Base-by-base conservation (phyloP, 2,888 invertebrate genomes). In the Scrobipalpa costella region DNA sequence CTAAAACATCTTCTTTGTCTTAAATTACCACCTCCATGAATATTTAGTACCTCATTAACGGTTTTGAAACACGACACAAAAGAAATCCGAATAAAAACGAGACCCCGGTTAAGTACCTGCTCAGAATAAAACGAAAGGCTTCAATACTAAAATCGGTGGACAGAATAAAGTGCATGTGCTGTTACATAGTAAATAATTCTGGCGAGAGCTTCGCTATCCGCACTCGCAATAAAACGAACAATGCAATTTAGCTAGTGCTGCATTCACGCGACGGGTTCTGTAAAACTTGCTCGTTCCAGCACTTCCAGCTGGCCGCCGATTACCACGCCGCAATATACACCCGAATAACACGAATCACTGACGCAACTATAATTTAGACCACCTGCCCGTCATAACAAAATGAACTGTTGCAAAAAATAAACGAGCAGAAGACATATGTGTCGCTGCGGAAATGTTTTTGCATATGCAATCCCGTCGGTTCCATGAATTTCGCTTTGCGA, bases 131-230 rank as follows among this genome's bases (percentile, higher is more conserved):
- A 81, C 74, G 77, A 82, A 83, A 79, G 79, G 75, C 78, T 84
- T 81, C 78, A 83, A 82, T 83, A 81, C 77, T 80, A 81, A 83
- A 86, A 86, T 83, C 83, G 83, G 79, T 71, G 79, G 74, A 78
- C 80, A 79, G 82, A 86, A 85, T 86, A 86, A 85, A 86, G 84
- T 86, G 84, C 86, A 85, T 85, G 84, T 82, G 84, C 81, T 85
- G 86, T 87, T 85, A 86, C 85, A 84, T 86, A 84, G 88, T 90
- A 87, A 90, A 90, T 90, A 90, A 89, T 88, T 90, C 87, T 80
- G 80, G 82, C 79, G 80, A 77, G 83, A 83, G 85, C 81, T 79
- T 79, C 82, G 81, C 82, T 81, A 87, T 88, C 83, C 84, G 78
- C 84, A 84, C 88, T 83, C 77, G 85, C 85, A 86, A 85, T 88